phyloP scores from a whole-genome alignment of 2,888 invertebrate species.

The Bellardia pandia region DNA sequence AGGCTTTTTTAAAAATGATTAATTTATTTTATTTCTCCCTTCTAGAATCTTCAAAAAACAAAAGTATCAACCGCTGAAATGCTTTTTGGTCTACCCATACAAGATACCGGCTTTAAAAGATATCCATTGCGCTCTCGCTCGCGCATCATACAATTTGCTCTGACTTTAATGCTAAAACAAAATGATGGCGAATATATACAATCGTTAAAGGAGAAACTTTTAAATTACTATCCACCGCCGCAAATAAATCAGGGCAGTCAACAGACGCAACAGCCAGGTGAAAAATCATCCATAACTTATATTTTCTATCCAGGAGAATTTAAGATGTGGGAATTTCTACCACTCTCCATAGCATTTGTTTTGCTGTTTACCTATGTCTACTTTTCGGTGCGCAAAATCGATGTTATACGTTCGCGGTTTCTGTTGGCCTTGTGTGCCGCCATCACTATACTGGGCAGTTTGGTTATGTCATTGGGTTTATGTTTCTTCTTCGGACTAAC shows the following conservation, averaged over 20 bases:
- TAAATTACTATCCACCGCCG: slow-evolving; percentile 89
- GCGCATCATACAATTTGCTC: slow-evolving; percentile 94
- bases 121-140: slow-evolving; percentile 94
- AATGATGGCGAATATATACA: slow-evolving; percentile 91
- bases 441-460: slow-evolving; percentile 92
- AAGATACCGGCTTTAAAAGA: slow-evolving; percentile 94
- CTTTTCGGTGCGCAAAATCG: slow-evolving; percentile 97
- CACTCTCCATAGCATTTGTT: slow-evolving; percentile 92
- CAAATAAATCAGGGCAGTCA: slow-evolving; percentile 80
- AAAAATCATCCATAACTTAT: slow-evolving; percentile 85
- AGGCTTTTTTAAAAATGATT: not conserved
- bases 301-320: slow-evolving; percentile 96
- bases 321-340: slow-evolving; percentile 92
- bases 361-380: slow-evolving; percentile 96
- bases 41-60: slow-evolving; percentile 91
- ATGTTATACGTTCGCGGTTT: slow-evolving; percentile 83
- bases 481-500: slow-evolving; percentile 95
- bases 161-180: slow-evolving; percentile 93
- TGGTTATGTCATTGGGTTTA: slow-evolving; percentile 95
- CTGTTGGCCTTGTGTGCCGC: slow-evolving; percentile 94
- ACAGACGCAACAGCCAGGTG: slow-evolving; percentile 71
- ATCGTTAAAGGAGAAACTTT: slow-evolving; percentile 89
- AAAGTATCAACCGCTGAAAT: slow-evolving; percentile 94
- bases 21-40: slow-evolving; percentile 60
- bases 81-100: slow-evolving; percentile 95